These are phyloP conservation scores for Sorex maritimensis DNA, from an alignment of 2,797 vertebrate species.

Conservation along the genomic window DNA sequence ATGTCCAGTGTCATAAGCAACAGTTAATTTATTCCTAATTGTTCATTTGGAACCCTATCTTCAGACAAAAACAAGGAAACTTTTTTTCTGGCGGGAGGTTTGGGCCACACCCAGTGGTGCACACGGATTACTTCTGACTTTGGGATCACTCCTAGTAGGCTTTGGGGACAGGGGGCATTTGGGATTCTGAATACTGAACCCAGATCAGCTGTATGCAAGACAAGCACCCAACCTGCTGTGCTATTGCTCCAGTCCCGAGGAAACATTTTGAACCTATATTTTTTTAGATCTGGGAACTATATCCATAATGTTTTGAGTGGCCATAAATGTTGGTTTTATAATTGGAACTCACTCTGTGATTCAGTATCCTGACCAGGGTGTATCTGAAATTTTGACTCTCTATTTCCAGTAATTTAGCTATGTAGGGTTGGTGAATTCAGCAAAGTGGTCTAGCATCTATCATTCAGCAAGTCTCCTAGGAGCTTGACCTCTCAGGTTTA, in stretches of 20 bases:
- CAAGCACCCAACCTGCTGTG: too few species aligned
- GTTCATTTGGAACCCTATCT: conserved; percentile 36
- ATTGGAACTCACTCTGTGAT: conserved; percentile 66
- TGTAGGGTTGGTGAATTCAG: conserved; percentile 34
- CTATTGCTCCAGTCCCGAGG: neutral
- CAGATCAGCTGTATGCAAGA: too few species aligned
- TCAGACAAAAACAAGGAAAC: conserved; percentile 7
- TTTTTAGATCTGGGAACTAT: conserved; percentile 8
- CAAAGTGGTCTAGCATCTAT: conserved; percentile 23
- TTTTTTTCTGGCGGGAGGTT: neutral
- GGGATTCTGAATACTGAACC: too few species aligned
- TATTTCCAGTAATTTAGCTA: neutral
- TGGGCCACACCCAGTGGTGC: too few species aligned
- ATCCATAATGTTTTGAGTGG: neutral
- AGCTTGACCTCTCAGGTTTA: conserved; percentile 62
- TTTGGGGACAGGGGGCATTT: too few species aligned
- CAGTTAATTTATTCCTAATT: conserved; percentile 56
- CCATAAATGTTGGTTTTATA: conserved; percentile 63
- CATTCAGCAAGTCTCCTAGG: conserved; percentile 11
- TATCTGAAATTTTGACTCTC: conserved; percentile 46
- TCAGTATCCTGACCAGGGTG: neutral
- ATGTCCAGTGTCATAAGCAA: conserved; percentile 58
- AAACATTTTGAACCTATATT: conserved; percentile 25
- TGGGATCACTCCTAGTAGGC: too few species aligned
- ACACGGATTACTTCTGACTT: too few species aligned